These are phyloP conservation scores for Fukomys damarensis DNA, from an alignment of 2,113 vertebrate genomes.

Conservation along the genomic window DNA sequence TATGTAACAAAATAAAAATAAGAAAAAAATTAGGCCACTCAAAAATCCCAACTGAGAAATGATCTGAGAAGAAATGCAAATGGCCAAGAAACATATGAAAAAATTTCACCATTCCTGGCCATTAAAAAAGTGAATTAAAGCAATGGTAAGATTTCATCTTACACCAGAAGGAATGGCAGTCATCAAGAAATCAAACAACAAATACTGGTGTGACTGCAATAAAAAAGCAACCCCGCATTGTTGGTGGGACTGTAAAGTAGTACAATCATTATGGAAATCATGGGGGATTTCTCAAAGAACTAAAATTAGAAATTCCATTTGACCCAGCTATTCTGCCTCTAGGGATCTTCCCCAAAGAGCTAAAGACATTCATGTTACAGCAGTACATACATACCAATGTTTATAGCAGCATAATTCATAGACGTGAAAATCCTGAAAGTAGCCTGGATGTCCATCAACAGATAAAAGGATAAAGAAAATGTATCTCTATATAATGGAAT, in stretches of 20 bases:
- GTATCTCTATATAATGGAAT: not conserved
- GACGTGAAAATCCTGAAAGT: not conserved
- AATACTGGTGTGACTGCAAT: not conserved
- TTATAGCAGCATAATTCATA: not conserved
- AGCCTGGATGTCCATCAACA: not conserved
- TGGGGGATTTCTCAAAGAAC: not conserved
- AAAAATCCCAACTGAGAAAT: not conserved
- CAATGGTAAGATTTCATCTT: not conserved
- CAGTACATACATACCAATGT: not conserved
- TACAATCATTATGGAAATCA: not conserved
- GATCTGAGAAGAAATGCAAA: not conserved
- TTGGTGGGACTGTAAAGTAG: not conserved
- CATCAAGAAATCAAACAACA: not conserved
- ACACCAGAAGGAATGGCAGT: not conserved
- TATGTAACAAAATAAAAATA: not conserved
- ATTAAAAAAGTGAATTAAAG: not conserved
- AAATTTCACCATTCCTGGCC: not conserved
- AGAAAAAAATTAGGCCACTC: not conserved
- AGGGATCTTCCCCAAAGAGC: not conserved
- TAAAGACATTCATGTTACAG: not conserved
- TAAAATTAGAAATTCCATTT: not conserved
- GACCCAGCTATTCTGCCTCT: not conserved
- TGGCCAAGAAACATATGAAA: not conserved
- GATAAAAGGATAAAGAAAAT: not conserved
- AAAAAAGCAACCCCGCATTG: not conserved